Conservation (phyloP, 2,888 invertebrate species). For the Ganaspis brasiliensis region DNA sequence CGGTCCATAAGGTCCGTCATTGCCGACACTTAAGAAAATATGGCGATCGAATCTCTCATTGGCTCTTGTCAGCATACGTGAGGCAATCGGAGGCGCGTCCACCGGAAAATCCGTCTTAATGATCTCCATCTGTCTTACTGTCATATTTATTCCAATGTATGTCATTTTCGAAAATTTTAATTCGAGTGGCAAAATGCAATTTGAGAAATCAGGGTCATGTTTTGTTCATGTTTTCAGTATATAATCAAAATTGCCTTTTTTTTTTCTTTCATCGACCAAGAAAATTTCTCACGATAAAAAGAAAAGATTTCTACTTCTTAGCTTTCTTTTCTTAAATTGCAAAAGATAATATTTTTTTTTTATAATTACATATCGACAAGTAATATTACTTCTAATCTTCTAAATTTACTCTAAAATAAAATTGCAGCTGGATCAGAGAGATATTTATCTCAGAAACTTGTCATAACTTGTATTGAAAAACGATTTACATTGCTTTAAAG, state of each 20-base stretch:
- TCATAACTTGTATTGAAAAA: constrained; percentile 17
- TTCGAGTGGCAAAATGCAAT: constrained; percentile 15
- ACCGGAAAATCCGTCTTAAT: constrained; percentile 74
- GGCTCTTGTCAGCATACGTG: constrained; percentile 63
- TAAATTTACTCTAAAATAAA: no score
- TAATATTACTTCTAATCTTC: no score
- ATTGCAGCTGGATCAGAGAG: constrained; percentile 5
- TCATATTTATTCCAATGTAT: constrained; percentile 16
- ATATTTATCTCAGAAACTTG: constrained; percentile 8
- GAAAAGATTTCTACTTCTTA: neutral
- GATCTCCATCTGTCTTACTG: constrained; percentile 49
- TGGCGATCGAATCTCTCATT: constrained; percentile 58
- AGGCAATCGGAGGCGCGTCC: constrained; percentile 70
- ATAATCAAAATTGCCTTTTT: neutral
- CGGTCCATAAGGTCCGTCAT: constrained; percentile 56
- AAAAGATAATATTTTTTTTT: neutral
- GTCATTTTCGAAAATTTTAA: neutral
- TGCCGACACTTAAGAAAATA: constrained; percentile 69
- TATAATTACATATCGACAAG: neutral
- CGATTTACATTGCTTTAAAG: constrained; percentile 15
- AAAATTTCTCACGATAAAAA: no score
- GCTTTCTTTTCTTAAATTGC: neutral
- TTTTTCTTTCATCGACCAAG: no score
- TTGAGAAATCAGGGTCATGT: neutral
- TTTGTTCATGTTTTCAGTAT: neutral